Evolutionary conservation across 92 coral and sea anemone genomes (phyloP).

Genomic region (Heliopora coerulea): DNA sequence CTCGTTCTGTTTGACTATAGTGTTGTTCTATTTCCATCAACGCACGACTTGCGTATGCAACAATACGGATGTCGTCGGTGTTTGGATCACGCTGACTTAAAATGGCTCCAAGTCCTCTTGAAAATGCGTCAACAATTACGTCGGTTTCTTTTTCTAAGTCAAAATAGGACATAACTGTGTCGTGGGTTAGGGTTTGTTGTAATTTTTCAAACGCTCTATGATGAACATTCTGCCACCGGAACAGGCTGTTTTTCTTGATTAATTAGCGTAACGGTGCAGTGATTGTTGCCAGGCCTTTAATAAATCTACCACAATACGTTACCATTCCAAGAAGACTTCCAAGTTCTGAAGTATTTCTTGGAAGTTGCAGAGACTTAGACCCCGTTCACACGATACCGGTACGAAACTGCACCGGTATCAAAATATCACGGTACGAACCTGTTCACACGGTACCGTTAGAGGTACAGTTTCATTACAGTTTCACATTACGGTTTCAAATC

Average conservation of each 20-base stretch:
- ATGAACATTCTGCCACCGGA: constrained; percentile 45
- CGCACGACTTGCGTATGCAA: constrained; percentile 15
- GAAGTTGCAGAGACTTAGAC: constrained; percentile 3
- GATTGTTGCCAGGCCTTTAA: constrained; percentile 55
- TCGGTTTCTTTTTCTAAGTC: constrained; percentile 46
- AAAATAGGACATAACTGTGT: constrained; percentile 53
- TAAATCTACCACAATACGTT: constrained; percentile 58
- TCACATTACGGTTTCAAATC: too few species aligned
- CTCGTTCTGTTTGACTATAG: constrained; percentile 4
- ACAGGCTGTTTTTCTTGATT: constrained; percentile 32
- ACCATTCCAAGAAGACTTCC: constrained; percentile 64
- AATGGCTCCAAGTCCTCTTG: constrained; percentile 8
- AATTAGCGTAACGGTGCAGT: constrained; percentile 61
- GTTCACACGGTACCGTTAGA: too few species aligned
- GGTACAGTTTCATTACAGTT: too few species aligned
- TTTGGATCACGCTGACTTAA: background rate
- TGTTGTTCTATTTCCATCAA: background rate
- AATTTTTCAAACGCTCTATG: constrained; percentile 52
- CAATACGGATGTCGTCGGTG: background rate
- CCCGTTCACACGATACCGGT: too few species aligned
- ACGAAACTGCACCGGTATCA: too few species aligned
- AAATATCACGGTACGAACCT: too few species aligned
- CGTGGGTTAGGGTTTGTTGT: constrained; percentile 36
- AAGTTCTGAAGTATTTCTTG: constrained; percentile 56
- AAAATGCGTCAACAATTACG: background rate